Evolutionary conservation across 2,888 invertebrate genomes (phyloP).

Genomic region (Cantharis lateralis): DNA sequence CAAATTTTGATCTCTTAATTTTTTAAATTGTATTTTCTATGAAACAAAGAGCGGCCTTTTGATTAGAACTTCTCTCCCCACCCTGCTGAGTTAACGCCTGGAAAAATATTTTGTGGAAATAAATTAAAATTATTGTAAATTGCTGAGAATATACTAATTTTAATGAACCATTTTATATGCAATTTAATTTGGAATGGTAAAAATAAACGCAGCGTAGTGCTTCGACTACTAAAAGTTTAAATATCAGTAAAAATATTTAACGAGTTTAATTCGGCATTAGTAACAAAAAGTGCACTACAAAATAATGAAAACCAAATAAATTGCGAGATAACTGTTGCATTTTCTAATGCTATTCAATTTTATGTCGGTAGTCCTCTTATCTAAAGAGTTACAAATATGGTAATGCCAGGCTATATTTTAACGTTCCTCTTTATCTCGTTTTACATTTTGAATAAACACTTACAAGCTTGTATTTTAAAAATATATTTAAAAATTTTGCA

Average conservation of each 20-base stretch:
- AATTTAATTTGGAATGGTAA: not conserved
- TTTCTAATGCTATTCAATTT: constrained; percentile 10
- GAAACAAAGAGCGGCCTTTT: no score
- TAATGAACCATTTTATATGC: not conserved
- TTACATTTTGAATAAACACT: not conserved
- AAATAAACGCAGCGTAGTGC: not conserved
- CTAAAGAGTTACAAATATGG: constrained; percentile 19
- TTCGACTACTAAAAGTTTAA: not conserved
- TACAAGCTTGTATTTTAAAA: not conserved
- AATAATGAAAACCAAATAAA: constrained; percentile 3
- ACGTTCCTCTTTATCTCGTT: not conserved
- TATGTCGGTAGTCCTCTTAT: constrained; percentile 8
- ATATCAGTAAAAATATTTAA: not conserved
- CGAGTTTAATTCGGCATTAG: not conserved
- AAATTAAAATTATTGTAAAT: not conserved
- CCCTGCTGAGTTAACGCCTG: not conserved
- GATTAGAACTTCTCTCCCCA: not conserved
- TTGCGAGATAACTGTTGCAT: constrained; percentile 21
- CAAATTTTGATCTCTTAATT: not conserved
- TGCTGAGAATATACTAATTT: not conserved
- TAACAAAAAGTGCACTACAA: not conserved
- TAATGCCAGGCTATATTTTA: constrained; percentile 15
- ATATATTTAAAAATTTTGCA: not conserved
- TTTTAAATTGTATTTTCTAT: no score
- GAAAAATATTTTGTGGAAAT: not conserved